Percentiles rank a stretch among this genome's conserved stretches.
phyloP scores from a whole-genome alignment of 2,797 vertebrate genomes.

The Schizopygopsis malacanthus region DNA sequence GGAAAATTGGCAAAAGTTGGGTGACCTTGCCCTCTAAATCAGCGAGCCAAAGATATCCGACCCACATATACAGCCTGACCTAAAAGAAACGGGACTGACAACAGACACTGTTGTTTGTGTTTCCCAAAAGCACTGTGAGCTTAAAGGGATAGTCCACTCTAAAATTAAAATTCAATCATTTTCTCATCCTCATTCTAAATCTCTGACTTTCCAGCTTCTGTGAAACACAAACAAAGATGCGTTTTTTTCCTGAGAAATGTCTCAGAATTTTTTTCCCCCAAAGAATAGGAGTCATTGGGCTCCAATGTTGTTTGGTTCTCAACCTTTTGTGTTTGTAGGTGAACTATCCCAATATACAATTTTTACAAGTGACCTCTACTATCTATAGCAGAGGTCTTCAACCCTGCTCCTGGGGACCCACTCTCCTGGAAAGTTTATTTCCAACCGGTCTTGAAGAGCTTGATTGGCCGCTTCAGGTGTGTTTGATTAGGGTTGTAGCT shows the following conservation, averaged over 20 bases:
- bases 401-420: too few species aligned
- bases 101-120: neutral
- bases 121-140: neutral
- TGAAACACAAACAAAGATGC: neutral
- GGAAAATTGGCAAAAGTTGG: slow-evolving; percentile 47
- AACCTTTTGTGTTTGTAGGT: slow-evolving; percentile 1
- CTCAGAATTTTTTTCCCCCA: neutral
- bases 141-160: neutral
- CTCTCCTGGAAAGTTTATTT: too few species aligned
- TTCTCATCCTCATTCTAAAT: neutral
- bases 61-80: slow-evolving; percentile 28
- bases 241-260: neutral
- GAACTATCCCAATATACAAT: neutral
- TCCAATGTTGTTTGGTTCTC: neutral
- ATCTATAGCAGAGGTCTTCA: too few species aligned
- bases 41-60: slow-evolving; percentile 26
- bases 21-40: slow-evolving; percentile 51
- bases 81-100: slow-evolving; percentile 2
- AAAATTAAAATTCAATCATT: neutral
- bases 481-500: too few species aligned
- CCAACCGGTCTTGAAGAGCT: too few species aligned
- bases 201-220: neutral
- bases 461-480: too few species aligned
- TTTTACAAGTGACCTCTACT: neutral
- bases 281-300: neutral